Conservation (phyloP, 2,113 vertebrate genomes). For the Choloepus hoffmanni region DNA sequence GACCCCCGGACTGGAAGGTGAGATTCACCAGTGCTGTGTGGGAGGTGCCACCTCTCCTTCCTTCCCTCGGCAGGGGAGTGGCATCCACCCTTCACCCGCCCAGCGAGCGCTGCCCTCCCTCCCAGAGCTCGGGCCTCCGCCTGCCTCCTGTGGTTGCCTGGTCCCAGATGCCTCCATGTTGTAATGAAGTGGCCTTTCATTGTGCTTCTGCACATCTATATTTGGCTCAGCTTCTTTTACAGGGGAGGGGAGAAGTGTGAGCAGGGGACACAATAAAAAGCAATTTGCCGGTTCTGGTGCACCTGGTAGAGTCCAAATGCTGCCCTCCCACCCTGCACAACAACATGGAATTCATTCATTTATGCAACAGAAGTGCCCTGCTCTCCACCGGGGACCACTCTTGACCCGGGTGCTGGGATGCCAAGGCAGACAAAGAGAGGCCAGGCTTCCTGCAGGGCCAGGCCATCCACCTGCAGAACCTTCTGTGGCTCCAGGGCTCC, state of each 20-base stretch:
- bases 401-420: not conserved
- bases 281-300: not conserved
- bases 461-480: not conserved
- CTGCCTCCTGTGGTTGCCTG: not conserved
- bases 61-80: not conserved
- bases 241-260: not conserved
- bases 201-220: not conserved
- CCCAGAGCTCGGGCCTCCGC: not conserved
- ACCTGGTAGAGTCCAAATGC: not conserved
- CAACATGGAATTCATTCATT: not conserved
- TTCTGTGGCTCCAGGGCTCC: not conserved
- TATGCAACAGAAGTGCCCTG: not conserved
- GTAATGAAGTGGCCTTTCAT: not conserved
- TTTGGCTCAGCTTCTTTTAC: not conserved
- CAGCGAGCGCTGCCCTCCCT: not conserved
- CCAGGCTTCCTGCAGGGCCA: not conserved
- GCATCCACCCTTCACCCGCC: too few relatives aligned
- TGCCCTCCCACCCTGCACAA: not conserved
- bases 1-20: too few relatives aligned
- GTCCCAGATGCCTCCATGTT: not conserved
- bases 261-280: not conserved
- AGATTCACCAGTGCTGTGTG: not conserved
- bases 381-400: not conserved
- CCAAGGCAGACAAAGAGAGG: too few relatives aligned
- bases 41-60: not conserved